Percentiles rank a stretch among this genome's conserved stretches.
Conservation (phyloP, 2,113 vertebrate species). For the Merops nubicus region DNA sequence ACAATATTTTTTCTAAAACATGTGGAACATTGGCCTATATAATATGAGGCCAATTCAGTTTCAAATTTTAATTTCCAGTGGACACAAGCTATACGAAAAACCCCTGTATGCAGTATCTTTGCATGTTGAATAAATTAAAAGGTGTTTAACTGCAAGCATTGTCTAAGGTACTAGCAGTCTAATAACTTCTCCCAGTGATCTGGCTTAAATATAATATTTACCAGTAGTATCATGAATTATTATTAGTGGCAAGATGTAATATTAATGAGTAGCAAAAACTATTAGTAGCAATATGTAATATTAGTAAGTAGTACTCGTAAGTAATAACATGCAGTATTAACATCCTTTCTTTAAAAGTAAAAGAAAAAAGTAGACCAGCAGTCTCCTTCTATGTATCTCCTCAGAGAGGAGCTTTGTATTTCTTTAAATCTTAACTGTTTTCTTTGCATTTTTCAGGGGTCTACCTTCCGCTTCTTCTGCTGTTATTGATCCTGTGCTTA, state of each 20-base stretch:
- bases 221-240: background rate
- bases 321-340: background rate
- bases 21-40: background rate
- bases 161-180: background rate
- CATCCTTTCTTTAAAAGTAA: background rate
- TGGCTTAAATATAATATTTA: background rate
- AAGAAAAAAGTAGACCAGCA: background rate
- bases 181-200: background rate
- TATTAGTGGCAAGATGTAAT: background rate
- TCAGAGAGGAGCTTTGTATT: background rate
- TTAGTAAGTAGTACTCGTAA: background rate
- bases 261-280: background rate
- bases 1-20: background rate
- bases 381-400: background rate
- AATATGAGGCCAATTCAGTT: background rate
- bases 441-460: background rate
- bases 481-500: background rate
- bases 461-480: background rate
- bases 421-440: background rate
- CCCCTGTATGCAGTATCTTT: background rate
- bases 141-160: background rate
- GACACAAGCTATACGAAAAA: background rate
- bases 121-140: background rate
- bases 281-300: background rate
- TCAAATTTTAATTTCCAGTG: background rate